Conservation (phyloP, 2,888 invertebrate species). For the Athalia circularis region DNA sequence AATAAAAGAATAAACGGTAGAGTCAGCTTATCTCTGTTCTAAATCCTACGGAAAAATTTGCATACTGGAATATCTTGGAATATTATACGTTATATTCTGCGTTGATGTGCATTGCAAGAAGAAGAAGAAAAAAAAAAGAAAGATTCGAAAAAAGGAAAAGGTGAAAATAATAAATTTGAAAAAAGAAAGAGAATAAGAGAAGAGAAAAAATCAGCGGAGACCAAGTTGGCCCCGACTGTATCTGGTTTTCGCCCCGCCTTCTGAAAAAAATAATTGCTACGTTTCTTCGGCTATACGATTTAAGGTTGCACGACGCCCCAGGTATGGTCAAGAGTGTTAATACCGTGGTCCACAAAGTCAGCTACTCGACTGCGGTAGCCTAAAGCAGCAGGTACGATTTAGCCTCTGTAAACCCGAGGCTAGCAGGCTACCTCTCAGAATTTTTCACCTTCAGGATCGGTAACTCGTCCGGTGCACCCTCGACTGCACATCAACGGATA, state of each 20-base stretch:
- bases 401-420: slow-evolving; percentile 20
- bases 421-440: slow-evolving; percentile 4
- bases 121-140: too few species aligned
- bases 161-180: background rate
- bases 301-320: background rate
- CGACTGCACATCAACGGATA: slow-evolving; percentile 23
- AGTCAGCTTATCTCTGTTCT: slow-evolving; percentile 57
- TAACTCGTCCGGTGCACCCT: background rate
- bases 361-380: background rate
- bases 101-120: background rate
- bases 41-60: slow-evolving; percentile 59
- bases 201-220: background rate
- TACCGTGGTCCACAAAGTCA: background rate
- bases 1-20: slow-evolving; percentile 43
- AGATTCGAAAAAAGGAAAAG: too few species aligned
- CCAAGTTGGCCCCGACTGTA: too few species aligned
- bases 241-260: too few species aligned
- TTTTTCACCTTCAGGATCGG: slow-evolving; percentile 17
- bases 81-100: background rate
- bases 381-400: background rate
- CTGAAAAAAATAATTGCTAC: slow-evolving; percentile 5
- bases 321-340: background rate
- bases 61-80: slow-evolving; percentile 56
- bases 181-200: background rate
- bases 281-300: background rate